Conservation (phyloP, 2,113 vertebrate genomes). For the Anguilla japonica region DNA sequence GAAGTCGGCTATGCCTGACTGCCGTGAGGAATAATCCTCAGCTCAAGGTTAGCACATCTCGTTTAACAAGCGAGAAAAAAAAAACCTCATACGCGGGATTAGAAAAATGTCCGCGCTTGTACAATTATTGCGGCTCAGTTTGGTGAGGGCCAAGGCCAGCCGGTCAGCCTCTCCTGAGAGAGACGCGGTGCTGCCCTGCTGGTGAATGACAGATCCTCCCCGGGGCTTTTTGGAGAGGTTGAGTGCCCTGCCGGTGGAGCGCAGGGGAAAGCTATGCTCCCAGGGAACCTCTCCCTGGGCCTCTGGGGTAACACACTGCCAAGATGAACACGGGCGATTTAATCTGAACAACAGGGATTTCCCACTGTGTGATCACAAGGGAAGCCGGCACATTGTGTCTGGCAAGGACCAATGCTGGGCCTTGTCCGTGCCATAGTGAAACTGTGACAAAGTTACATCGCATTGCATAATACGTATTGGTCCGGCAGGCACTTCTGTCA, state of each 20-base stretch:
- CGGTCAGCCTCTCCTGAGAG: background rate
- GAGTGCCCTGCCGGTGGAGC: background rate
- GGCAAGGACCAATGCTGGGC: background rate
- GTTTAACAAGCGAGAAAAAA: background rate
- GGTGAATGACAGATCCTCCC: background rate
- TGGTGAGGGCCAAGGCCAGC: background rate
- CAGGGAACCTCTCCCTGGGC: background rate
- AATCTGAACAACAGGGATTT: slow-evolving; percentile 1
- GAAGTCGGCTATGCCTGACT: background rate
- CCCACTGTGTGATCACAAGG: background rate
- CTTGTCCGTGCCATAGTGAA: background rate
- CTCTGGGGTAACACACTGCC: background rate
- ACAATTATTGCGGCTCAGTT: background rate
- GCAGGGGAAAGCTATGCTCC: background rate
- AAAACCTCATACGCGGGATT: background rate
- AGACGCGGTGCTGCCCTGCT: background rate
- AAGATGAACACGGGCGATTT: background rate
- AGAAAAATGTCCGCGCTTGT: background rate
- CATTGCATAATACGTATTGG: background rate
- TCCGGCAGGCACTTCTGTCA: too few relatives aligned
- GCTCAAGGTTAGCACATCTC: slow-evolving; percentile 14
- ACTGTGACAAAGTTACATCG: background rate
- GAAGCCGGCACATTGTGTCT: background rate
- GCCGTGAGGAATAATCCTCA: background rate
- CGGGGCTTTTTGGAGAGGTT: background rate